Percentiles rank a stretch among this genome's conserved stretches.
Evolutionary conservation across 2,113 vertebrate species (phyloP).

Genomic region (Hemiscyllium ocellatum): DNA sequence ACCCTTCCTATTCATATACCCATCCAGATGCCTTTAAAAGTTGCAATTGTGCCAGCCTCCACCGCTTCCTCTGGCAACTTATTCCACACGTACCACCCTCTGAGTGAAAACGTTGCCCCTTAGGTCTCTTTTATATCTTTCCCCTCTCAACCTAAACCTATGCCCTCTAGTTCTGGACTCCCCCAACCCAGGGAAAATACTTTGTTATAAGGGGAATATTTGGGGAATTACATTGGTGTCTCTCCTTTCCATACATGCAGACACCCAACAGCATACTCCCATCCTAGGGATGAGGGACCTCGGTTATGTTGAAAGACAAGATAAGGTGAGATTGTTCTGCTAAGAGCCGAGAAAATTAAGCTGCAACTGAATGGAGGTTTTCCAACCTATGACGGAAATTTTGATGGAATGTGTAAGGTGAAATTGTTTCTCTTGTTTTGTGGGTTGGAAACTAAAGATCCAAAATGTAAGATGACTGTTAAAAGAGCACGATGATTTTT

Average conservation of each 20-base stretch:
- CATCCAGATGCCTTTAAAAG: no score
- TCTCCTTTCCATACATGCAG: neutral
- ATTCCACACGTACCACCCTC: no score
- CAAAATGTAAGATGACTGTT: neutral
- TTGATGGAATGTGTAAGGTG: neutral
- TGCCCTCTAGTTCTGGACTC: no score
- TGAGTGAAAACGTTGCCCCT: no score
- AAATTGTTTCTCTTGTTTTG: neutral
- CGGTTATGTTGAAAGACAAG: neutral
- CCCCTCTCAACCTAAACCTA: no score
- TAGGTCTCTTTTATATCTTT: no score
- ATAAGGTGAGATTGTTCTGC: neutral
- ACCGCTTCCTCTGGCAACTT: no score
- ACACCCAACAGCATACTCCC: no score
- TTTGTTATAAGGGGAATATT: no score
- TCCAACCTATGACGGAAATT: neutral
- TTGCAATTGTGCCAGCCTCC: no score
- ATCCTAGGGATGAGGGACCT: neutral
- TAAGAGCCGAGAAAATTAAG: neutral
- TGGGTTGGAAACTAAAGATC: neutral
- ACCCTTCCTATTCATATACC: no score
- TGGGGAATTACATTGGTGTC: neutral
- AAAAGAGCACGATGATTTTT: neutral
- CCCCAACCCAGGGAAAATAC: no score
- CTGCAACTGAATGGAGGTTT: neutral